Base-by-base conservation (phyloP, 1,140 invertebrate species). In the Brachionus rubens region DNA sequence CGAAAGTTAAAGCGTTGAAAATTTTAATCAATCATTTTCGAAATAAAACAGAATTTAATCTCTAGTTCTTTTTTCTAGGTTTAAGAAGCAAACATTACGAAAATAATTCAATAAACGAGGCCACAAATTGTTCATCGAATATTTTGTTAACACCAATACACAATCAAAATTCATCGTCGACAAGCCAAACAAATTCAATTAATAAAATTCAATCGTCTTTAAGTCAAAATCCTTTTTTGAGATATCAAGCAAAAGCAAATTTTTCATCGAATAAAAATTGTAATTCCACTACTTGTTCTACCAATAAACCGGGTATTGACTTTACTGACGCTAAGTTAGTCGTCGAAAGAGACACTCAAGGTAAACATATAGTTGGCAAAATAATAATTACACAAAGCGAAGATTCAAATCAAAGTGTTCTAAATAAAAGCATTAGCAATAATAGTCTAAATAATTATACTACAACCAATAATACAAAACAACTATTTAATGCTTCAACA, bases 251-350 rank as follows among this genome's bases (percentile, higher is more conserved):
- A 6, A 59, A 59, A 59, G 7, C 30, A 36, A 54, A 33, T 21
- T 41, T 36, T 5, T 26, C 28, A 28, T 0, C 24, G 3, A 59
- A 59, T 30, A 59, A 59, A 33, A 59, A 36, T 5, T 59, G 54
- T 10, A n/a, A 14, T 9, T 72, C 68, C 19, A 41, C 41, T n/a
- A 70, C 43, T 30, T 70, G 47, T 12, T 28, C n/a, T n/a, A 46
- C 24, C 0, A 30, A 19, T 7, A 54, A 40, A 30, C 30, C 46
- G 26, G 47, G 33, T 19, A 40, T 54, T 1, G 68, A 72, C 30
- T 54, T 72, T 41, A 72, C 46, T 19, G 68, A 72, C 24, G 68
- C 68, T 24, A 48, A 72, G 26, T 7, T 72, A 1, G 46, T 72
- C 1, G 50, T 72, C 6, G 50, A 72, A 33, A 48, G 68, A 48